These are phyloP conservation scores for Egretta garzetta DNA, from an alignment of 2,113 vertebrate genomes.

Conservation along the genomic window DNA sequence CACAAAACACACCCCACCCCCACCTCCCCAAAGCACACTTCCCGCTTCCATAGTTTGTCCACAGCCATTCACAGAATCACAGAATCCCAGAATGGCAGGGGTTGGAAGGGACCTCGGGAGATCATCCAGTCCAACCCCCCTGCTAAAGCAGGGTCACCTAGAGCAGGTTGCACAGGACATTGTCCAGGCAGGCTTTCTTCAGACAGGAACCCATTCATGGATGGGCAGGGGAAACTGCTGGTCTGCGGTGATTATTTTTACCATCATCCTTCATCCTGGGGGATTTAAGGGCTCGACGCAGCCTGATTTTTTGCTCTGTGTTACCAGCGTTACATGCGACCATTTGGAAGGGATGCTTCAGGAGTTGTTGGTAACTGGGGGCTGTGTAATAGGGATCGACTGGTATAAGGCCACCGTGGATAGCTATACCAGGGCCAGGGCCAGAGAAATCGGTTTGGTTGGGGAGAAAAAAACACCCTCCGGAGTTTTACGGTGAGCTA, in stretches of 20 bases:
- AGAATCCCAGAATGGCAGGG: too few relatives aligned
- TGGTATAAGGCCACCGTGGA: not conserved
- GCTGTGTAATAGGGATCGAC: not conserved
- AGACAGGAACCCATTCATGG: fast-evolving
- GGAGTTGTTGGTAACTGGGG: not conserved
- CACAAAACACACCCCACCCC: not conserved
- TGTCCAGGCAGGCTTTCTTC: not conserved
- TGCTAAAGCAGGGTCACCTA: too few relatives aligned
- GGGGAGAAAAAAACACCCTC: not conserved
- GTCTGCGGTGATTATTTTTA: not conserved
- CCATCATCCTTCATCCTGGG: not conserved
- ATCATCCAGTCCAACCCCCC: too few relatives aligned
- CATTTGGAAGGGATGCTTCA: not conserved
- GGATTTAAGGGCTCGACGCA: not conserved
- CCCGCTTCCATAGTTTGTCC: not conserved
- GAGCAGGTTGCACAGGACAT: too few relatives aligned
- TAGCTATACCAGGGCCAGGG: not conserved
- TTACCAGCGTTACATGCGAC: fast-evolving
- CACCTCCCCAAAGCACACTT: not conserved
- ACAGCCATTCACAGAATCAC: not conserved
- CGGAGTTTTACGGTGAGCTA: not conserved
- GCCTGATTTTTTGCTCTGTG: not conserved
- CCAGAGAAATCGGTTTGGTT: not conserved
- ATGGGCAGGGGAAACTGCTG: not conserved
- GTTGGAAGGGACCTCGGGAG: too few relatives aligned